These are phyloP conservation scores for Orbicella faveolata DNA, from an alignment of 64 coral and sea anemone species.

Conservation along the genomic window DNA sequence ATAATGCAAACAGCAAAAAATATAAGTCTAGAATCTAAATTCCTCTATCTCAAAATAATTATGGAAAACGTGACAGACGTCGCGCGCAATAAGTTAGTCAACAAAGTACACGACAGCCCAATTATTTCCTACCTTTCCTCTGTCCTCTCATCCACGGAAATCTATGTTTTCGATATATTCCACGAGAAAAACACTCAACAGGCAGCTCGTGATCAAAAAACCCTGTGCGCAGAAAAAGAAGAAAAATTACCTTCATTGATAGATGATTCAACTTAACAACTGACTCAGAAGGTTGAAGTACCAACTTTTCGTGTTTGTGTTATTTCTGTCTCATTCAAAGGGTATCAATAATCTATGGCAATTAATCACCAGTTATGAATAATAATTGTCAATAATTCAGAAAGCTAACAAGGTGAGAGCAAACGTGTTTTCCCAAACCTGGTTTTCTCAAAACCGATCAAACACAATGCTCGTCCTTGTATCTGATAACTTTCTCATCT, in stretches of 20 bases:
- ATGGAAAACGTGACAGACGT: not conserved
- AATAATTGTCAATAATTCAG: no score
- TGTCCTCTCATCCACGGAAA: constrained; percentile 54
- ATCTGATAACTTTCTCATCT: no score
- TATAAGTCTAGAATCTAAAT: not conserved
- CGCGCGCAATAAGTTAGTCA: not conserved
- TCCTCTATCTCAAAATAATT: not conserved
- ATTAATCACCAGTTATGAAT: no score
- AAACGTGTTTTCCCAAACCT: no score
- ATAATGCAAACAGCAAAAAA: not conserved
- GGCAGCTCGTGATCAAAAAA: constrained; percentile 82
- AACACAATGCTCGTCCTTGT: no score
- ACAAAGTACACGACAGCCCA: not conserved
- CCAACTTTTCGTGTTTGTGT: no score
- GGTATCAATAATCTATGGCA: no score
- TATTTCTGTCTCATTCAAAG: no score
- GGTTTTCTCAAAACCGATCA: no score
- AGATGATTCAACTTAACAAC: no score
- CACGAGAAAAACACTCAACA: constrained; percentile 53
- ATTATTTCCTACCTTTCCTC: constrained; percentile 39
- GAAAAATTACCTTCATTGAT: not conserved
- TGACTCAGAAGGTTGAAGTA: no score
- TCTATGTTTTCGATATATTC: constrained; percentile 52
- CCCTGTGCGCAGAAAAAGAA: constrained; percentile 17
- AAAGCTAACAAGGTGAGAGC: no score